Base-by-base conservation (phyloP, 2,113 vertebrate genomes). In the Neodon shergylaensis region DNA sequence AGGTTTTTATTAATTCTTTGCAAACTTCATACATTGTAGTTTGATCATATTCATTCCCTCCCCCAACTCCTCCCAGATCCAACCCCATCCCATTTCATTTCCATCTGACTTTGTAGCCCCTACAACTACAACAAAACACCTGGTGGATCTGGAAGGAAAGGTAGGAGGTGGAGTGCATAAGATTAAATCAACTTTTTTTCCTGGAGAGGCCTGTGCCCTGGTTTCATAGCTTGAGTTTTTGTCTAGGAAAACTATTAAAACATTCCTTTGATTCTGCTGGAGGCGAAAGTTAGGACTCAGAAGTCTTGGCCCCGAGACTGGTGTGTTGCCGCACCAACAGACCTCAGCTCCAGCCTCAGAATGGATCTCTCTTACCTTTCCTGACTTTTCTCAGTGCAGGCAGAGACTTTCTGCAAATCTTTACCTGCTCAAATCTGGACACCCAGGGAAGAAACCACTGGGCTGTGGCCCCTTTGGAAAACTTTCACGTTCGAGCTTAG, bases 161-260 rank as follows among this genome's bases (percentile, higher is more conserved):
- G 26, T 49, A 54, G n/a, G 74, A n/a, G 33, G 39, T 66, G 22
- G 14, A 24, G 1, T 42, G 5, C 61, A 17, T 36, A 36, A n/a
- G 28, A 49, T 68, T 12, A 58, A 87, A 10, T 52, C 0, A 65
- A 36, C 24, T 2, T 63, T 33, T 65, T 83, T 95, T 78, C 31
- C 16, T 47, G 11, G 26, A 84, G 33, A 12, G 63, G 2, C 14
- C 66, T 33, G 19, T 77, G 39, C 24, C 17, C 3, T 24, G 7
- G 39, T 68, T 92, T 85, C 44, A 66, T 73, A 82, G 76, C 33
- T 24, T 17, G 58, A 82, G 58, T 74, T 79, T 96, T 95, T 68
- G 1, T 70, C 63, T 87, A 77, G 17, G 19, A 28, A 63, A 84
- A 2, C 66, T 74, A 58, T 79, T 92, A 94, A 83, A 91, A 54